These are phyloP conservation scores for Metopia argyrocephala DNA, from an alignment of 2,888 invertebrate genomes.

Conservation along the genomic window DNA sequence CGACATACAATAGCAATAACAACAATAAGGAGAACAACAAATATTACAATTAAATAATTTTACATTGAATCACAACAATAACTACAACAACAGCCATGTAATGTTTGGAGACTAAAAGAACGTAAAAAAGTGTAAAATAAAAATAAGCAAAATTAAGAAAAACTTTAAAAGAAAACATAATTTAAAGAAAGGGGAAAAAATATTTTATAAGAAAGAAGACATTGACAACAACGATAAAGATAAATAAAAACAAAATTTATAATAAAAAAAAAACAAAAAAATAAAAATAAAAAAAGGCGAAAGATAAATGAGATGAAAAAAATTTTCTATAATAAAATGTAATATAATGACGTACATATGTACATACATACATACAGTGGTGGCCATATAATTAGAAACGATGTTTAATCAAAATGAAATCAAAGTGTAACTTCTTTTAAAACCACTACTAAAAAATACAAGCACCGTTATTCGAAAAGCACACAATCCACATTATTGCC, in stretches of 20 bases:
- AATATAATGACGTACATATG: background rate
- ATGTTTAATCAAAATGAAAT: too few species aligned
- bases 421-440: too few species aligned
- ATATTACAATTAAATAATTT: constrained; percentile 64
- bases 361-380: background rate
- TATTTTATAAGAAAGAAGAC: constrained; percentile 19
- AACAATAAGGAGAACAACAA: constrained; percentile 17
- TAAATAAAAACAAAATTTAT: background rate
- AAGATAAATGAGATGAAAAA: background rate
- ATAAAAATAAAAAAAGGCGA: background rate
- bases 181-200: constrained; percentile 42
- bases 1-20: constrained; percentile 1
- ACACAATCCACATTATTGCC: too few species aligned
- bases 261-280: background rate
- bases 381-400: too few species aligned
- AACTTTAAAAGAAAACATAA: constrained; percentile 5
- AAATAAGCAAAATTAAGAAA: constrained; percentile 5
- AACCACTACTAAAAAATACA: too few species aligned
- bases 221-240: background rate
- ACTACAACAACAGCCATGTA: constrained; percentile 45
- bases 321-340: background rate
- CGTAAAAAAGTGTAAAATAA: constrained; percentile 17
- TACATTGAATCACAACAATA: constrained; percentile 62
- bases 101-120: constrained; percentile 47
- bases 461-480: too few species aligned